Conservation (phyloP, 2,113 vertebrate genomes). For the Bufo bufo region DNA sequence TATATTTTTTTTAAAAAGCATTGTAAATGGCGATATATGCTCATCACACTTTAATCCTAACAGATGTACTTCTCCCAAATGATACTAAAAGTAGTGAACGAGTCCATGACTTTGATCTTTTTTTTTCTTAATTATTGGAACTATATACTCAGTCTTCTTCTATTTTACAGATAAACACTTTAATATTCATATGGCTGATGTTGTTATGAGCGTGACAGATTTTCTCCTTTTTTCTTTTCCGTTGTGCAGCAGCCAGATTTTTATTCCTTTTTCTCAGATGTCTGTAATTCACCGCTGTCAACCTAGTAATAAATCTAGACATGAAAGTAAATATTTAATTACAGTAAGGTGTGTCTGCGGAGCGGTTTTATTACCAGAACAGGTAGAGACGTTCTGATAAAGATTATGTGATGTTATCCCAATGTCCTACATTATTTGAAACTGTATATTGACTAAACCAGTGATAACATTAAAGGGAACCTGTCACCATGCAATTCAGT, state of each 20-base stretch:
- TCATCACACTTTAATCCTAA: too few relatives aligned
- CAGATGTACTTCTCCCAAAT: too few relatives aligned
- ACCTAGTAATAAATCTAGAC: background rate
- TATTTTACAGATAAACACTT: background rate
- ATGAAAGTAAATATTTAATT: slow-evolving; percentile 41
- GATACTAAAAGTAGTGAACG: too few relatives aligned
- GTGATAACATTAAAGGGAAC: background rate
- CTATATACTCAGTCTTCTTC: background rate
- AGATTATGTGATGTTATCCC: background rate
- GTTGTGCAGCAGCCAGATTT: slow-evolving; percentile 12
- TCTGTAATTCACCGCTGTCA: background rate
- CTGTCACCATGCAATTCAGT: too few relatives aligned
- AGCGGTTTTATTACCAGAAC: background rate
- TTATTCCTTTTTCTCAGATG: background rate
- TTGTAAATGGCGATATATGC: too few relatives aligned
- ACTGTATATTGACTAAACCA: background rate
- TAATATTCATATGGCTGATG: background rate
- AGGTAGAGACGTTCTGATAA: background rate
- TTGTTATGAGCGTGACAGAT: slow-evolving; percentile 3
- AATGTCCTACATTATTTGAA: background rate
- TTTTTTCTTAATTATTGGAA: background rate
- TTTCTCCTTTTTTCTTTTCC: background rate
- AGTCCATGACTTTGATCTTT: background rate
- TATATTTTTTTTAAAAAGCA: too few relatives aligned
- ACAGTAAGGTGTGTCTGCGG: background rate